Evolutionary conservation across 2,113 vertebrate genomes (phyloP), one percentile per base, ranked within the genome.

Genomic region (Trogon melanurus): DNA sequence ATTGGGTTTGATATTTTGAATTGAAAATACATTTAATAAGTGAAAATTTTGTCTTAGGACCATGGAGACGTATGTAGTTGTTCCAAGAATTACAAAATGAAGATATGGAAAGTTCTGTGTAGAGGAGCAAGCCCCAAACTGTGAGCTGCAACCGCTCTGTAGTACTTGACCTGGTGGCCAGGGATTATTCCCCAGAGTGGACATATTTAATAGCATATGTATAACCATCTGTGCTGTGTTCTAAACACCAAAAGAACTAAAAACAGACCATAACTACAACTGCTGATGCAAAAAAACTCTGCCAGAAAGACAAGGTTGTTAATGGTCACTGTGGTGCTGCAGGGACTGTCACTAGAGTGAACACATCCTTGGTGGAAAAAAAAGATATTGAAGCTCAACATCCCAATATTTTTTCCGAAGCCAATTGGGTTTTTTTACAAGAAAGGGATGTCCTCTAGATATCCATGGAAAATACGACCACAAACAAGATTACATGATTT

Each of bases 191-290:
- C 32, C 47, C 16, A 71, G 30, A 84, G 23, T 54, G 61, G 44
- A 82, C 5, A 11, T 8, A 47, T 75, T 79, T 79, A 79, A 54
- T 6, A 85, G 17, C 44, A 51, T 71, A 64, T 62, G 30, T 47
- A 58, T 41, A 93, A 54, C n/a, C 36, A 60, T 89, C 78, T 87
- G 56, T 85, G 51, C 29, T 79, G 51, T 16, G 15, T 22, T 91
- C 27, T 70, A 44, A 66, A 50, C 16, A 71, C 18, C 36, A 85
- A 69, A 85, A 83, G 30, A 16, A 66, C 16, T 32, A 54, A 53
- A 79, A 93, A 34, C 11, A 84, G 8, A 23, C 53, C 4, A 13
- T 62, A 58, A 10, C 25, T 61, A 29, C 4, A 36, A 44, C 34
- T 85, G n/a, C 7, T 83, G 20, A 10, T 72, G 44, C 21, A 25